Base-by-base conservation (phyloP, 37 sponge, comb jelly and placozoan genomes). In the Dysidea cf. avara region DNA sequence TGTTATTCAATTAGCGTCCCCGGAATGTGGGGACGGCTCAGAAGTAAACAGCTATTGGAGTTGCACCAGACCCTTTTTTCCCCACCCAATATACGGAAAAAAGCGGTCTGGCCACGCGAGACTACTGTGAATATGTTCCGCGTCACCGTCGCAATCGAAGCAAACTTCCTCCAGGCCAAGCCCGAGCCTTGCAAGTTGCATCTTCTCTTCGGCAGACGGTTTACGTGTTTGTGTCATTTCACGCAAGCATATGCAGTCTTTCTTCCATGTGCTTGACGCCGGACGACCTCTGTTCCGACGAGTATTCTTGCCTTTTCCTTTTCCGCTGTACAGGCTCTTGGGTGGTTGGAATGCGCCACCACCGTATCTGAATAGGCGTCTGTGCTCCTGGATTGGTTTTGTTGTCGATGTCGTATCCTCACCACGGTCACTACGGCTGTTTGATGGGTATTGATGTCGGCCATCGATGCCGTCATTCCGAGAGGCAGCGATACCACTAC, bases 141-240 rank as follows among this genome's bases (percentile, higher is more conserved):
- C 63, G 6, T 37, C 62, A 2, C 75, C 75, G 25, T 59, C 75
- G 46, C 28, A 29, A 9, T 74, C 18, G 20, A 74, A 74, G 0
- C 24, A 13, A 16, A 60, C 22, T 37, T 74, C 75, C 43, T 9
- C 38, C 30, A 74, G 43, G 12, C 75, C 75, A 26, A 60, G 32
- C 26, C 75, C 75, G 28, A 60, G 46, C 20, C 50, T 60, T 37
- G 75, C 75, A 2, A 74, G 40, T 16, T 58, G 32, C 35, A 74
- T 74, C 28, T 60, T 59, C 37, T 74, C 75, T 28, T 76, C 66
- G 0, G 66, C 4, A 22, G 50, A 24, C 1, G 75, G 75, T 37
- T 39, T 39, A 32, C 50, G 47, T 5, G 0, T 29, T 22, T 74
- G 75, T 3, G 57, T 62, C 0, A 1, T 60, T 47, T 59, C 47